Evolutionary conservation across 2,888 invertebrate species (phyloP), one percentile per base, ranked within the genome.

Genomic region (Pristionchus maxplancki): DNA sequence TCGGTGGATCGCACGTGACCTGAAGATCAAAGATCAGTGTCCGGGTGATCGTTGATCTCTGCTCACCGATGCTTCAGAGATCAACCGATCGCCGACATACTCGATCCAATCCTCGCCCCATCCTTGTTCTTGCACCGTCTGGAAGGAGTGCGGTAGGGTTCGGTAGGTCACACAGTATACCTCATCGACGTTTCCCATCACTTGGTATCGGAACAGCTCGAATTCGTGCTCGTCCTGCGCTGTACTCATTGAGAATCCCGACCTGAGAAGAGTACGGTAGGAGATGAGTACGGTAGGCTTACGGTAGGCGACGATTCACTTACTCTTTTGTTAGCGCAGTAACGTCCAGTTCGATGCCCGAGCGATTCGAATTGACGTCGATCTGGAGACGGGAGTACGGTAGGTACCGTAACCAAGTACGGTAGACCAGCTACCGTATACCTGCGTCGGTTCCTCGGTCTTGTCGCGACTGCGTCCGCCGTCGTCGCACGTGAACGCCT

Each of bases 401-500:
- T 67, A 67, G 1, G 58, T 58, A 58, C 53, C 53, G 53, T 58
- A 64, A 31, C 64, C 13, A 34, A 31, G 31, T n/a, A 13, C 15
- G 24, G n/a, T 62, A 62, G 8, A 9, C 13, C 11, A 40, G 40
- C 64, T 74, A 40, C 74, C 1, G 74, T 74, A 74, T 67, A 74
- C 74, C 74, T 74, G 74, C 4, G 74, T 74, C 24, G 17, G 4
- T 31, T 74, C 74, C 74, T 74, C 74, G 40, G 67, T 67, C 24
- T 34, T 15, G 13, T 74, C 37, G 9, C 64, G 64, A 67, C 34
- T 67, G 31, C 64, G 31, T 1, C 8, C 37, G n/a, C n/a, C n/a
- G 24, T 74, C 74, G 9, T 74, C 74, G 40, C 74, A 74, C 74
- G 74, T 74, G 20, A 74, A 74, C 24, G 40, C 74, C 11, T 74